phyloP scores from a whole-genome alignment of 92 coral and sea anemone genomes.

The Epizoanthus rinbou region DNA sequence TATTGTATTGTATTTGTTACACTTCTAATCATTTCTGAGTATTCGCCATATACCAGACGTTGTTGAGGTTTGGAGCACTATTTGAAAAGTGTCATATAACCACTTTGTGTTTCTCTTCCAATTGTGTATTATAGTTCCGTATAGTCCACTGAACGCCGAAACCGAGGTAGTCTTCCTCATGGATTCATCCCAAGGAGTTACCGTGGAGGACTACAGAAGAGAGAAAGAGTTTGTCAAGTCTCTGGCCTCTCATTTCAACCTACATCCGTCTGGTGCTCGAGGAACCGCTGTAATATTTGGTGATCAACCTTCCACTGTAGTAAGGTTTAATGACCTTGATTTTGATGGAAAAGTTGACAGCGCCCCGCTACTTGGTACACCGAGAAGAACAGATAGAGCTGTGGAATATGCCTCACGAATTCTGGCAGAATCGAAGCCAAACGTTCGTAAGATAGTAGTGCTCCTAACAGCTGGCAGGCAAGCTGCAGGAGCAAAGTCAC shows the following conservation, averaged over 20 bases:
- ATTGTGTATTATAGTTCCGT: slow-evolving; percentile 7
- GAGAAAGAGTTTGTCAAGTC: slow-evolving; percentile 65
- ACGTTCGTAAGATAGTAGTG: slow-evolving; percentile 58
- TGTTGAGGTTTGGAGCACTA: no score
- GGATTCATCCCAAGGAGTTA: slow-evolving; percentile 61
- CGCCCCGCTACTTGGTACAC: slow-evolving; percentile 49
- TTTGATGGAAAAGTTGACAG: slow-evolving; percentile 38
- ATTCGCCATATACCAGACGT: no score
- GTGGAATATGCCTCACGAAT: slow-evolving; percentile 41
- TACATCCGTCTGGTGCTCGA: slow-evolving; percentile 53
- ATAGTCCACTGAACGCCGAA: slow-evolving; percentile 1
- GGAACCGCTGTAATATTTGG: slow-evolving; percentile 52
- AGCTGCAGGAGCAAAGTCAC: slow-evolving; percentile 48
- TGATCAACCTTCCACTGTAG: slow-evolving; percentile 27
- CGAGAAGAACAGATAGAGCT: slow-evolving; percentile 58
- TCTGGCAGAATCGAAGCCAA: slow-evolving; percentile 35
- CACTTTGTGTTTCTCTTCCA: not conserved
- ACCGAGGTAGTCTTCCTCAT: slow-evolving; percentile 71
- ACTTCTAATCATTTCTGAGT: no score
- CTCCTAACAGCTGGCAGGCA: slow-evolving; percentile 62
- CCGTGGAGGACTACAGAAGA: slow-evolving; percentile 36
- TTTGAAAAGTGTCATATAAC: no score
- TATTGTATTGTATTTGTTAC: no score
- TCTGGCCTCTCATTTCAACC: slow-evolving; percentile 45
- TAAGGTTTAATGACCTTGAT: slow-evolving; percentile 34